phyloP scores from a whole-genome alignment of 2,888 invertebrate species.

The Mesorhabditis sp. region DNA sequence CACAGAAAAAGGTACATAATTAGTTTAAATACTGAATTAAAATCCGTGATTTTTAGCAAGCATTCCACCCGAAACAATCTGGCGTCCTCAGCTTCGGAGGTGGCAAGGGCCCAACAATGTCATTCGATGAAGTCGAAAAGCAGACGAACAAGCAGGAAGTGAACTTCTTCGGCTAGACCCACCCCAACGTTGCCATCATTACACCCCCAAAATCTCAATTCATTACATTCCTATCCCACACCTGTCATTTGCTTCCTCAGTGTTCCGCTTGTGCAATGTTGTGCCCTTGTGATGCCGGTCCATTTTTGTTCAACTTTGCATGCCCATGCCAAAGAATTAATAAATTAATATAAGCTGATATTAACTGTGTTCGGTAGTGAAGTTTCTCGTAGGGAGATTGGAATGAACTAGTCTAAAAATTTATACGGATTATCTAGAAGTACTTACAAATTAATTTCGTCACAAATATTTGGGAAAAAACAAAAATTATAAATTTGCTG shows the following conservation, averaged over 20 bases:
- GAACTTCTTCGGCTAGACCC: neutral
- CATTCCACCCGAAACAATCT: neutral
- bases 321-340: too few species aligned
- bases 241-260: neutral
- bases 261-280: neutral
- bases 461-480: too few species aligned
- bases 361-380: too few species aligned
- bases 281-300: conserved; percentile 3
- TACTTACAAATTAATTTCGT: too few species aligned
- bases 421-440: too few species aligned
- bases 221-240: neutral
- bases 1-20: neutral
- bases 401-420: too few species aligned
- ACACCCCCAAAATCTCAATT: neutral
- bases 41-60: neutral
- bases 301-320: neutral
- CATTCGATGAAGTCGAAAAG: neutral
- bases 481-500: too few species aligned
- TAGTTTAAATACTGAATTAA: neutral
- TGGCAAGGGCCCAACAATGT: neutral
- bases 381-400: too few species aligned
- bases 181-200: neutral
- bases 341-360: too few species aligned
- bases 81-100: neutral
- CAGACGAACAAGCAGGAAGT: neutral